These are phyloP conservation scores for Mus minutoides DNA, from an alignment of 2,797 vertebrate genomes.

Conservation along the genomic window DNA sequence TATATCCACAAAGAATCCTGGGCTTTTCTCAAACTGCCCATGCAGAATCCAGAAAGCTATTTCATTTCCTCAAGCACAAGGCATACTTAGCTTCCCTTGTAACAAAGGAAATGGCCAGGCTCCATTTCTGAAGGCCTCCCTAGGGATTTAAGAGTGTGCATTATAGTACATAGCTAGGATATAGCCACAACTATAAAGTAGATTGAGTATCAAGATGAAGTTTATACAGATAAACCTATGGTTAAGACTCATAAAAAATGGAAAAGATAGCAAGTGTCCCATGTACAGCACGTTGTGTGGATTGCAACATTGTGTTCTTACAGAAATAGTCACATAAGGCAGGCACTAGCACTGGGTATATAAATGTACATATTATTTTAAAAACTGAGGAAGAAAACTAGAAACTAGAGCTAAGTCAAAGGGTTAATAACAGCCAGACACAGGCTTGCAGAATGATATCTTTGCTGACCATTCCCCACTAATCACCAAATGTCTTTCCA, in stretches of 20 bases:
- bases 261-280: conserved; percentile 1
- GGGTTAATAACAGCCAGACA: conserved; percentile 1
- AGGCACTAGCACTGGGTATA: background rate
- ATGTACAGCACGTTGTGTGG: background rate
- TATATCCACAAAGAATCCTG: background rate
- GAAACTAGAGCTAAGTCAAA: background rate
- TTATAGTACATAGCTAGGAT: background rate
- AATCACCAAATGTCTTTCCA: background rate
- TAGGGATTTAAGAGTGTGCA: background rate
- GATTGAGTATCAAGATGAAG: background rate
- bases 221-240: background rate
- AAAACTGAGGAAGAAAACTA: background rate
- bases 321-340: conserved; percentile 24
- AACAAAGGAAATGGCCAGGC: background rate
- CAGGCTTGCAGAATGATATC: background rate
- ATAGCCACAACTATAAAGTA: background rate
- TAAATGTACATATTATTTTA: too few relatives aligned
- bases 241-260: background rate
- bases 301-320: background rate
- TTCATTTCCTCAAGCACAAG: conserved; percentile 20
- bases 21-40: background rate
- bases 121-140: background rate
- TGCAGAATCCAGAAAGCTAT: conserved; percentile 4
- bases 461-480: background rate
- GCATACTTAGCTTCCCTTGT: background rate